Evolutionary conservation across 2,797 vertebrate genomes (phyloP), one percentile per base, ranked within the genome.

Genomic region (Mareca strepera): DNA sequence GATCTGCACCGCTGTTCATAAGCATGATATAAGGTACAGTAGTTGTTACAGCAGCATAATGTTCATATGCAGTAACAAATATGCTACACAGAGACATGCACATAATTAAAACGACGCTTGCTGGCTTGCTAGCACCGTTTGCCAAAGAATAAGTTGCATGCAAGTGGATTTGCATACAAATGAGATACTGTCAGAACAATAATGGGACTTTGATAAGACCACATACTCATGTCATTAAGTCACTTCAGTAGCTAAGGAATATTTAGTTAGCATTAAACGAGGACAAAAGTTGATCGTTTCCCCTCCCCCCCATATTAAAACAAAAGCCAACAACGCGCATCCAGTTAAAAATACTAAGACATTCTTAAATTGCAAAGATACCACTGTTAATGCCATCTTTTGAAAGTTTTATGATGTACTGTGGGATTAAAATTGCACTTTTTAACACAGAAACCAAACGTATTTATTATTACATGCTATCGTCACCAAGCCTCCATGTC

Each of bases 161-260:
- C 91, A 86, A 92, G 95, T 96, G 96, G 96, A 98, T 98, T 98
- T 98, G 96, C 97, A 98, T 98, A 97, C 97, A 98, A 97, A 98
- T 98, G 97, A 97, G 97, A 91, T 97, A 92, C 90, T 94, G 92
- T 95, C 95, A 97, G 95, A 97, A 92, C 91, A 96, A 96, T 92
- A 97, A 96, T 92, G 89, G 92, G 96, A 96, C 88, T 93, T 97
- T 87, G 96, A 97, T 97, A 98, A 98, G 97, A 95, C 94, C 96
- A 96, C 88, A 90, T 86, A 95, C 87, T 93, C 88, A 74, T 93
- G 93, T 94, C 96, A 95, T 97, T 96, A 97, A 97, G 97, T 96
- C 92, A 94, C 93, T 97, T 96, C 94, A 84, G 94, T 74, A 91
- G 90, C 90, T 91, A 94, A 95, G 91, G 94, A 82, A 91, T 90